A percentile compares a stretch with the other conserved stretches of the same genome.
Conservation (phyloP, 1,140 invertebrate species). For the Drosophila nannoptera region DNA sequence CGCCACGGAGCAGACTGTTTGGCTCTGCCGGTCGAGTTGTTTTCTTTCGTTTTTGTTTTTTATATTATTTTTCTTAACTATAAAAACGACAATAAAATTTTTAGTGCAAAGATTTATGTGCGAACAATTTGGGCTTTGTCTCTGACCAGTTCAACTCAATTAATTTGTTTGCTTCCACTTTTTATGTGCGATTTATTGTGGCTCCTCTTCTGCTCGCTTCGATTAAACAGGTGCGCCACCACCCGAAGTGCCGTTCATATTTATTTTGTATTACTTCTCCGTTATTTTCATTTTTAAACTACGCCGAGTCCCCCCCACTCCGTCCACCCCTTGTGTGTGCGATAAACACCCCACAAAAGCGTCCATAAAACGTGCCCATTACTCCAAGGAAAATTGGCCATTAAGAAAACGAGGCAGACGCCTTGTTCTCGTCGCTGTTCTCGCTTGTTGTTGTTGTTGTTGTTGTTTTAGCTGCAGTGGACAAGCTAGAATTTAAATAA, state of each 20-base stretch:
- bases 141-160: constrained; percentile 43
- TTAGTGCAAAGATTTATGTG: constrained; percentile 77
- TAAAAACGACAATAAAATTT: constrained; percentile 78
- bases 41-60: constrained; percentile 33
- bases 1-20: constrained; percentile 58
- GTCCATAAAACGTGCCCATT: constrained; percentile 78
- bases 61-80: constrained; percentile 68
- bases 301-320: constrained; percentile 1
- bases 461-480: constrained; percentile 34
- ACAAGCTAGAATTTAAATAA: constrained; percentile 74
- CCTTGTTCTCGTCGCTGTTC: constrained; percentile 6
- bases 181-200: constrained; percentile 5
- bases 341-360: constrained; percentile 79
- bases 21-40: constrained; percentile 46
- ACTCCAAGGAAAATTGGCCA: constrained; percentile 78
- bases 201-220: too few species aligned
- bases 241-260: constrained; percentile 63
- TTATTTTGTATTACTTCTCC: constrained; percentile 16
- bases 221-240: constrained; percentile 61
- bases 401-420: constrained; percentile 70
- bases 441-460: constrained; percentile 3
- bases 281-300: constrained; percentile 5
- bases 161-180: constrained; percentile 43
- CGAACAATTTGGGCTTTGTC: constrained; percentile 66
- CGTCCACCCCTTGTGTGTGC: constrained; percentile 49